Evolutionary conservation across 2,888 invertebrate genomes (phyloP), one percentile per base, ranked within the genome.

Genomic region (Mesorhabditis spiculigera): DNA sequence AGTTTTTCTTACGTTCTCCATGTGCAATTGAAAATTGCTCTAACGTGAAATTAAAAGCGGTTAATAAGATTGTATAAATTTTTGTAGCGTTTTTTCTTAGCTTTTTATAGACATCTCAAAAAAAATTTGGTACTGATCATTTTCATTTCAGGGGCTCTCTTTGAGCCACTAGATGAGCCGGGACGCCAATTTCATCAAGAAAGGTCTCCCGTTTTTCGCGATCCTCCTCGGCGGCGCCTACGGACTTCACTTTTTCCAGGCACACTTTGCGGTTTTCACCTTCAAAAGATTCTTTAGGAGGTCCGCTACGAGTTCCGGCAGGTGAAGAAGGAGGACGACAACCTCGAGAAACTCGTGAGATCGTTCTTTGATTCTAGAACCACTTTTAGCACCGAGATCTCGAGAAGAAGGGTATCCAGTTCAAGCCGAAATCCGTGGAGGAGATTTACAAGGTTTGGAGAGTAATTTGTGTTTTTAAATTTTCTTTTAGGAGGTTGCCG

Each of bases 181-280:
- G 28, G 28, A 28, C 28, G 28, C 28, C 28, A 28, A 77, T 68
- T 82, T 82, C 70, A 10, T 78, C 67, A 73, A 74, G 63, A 75
- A 74, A 45, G 82, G 81, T 43, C 72, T 83, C 61, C 83, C 83
- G 43, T 81, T 83, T 68, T 80, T 83, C 69, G 68, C 82, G n/a
- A 73, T 83, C 43, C 76, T 82, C 44, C 71, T 82, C 65, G 83
- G 83, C 8, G 75, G 79, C 41, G 82, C 82, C 45, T 83, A 77
- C 74, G 79, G 77, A n/a, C 73, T 83, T 13, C 81, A 83, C 68
- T 82, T 75, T 75, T 82, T 82, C 71, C 83, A 83, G 68, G n/a
- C n/a, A n/a, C n/a, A n/a, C n/a, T 6, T 63, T 63, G 16, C 65
- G 10, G 28, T 42, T 65, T 5, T 42, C 16, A 5, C n/a, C n/a